Conservation (phyloP, 2,113 vertebrate genomes). For the Myxocyprinus asiaticus region DNA sequence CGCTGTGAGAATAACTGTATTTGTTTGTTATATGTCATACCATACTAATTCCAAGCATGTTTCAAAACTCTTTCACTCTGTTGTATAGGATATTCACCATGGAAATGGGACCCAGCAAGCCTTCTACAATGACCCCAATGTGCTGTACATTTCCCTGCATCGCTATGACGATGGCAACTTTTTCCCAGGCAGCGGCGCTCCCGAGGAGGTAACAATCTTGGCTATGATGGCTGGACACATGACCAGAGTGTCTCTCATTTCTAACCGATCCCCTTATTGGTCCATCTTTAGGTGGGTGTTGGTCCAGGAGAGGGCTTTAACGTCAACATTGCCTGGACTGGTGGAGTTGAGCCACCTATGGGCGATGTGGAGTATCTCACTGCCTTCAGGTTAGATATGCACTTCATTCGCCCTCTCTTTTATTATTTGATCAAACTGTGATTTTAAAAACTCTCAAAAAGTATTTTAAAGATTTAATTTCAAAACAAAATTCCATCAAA, state of each 20-base stretch:
- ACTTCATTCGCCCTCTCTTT: not conserved
- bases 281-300: slow-evolving; percentile 77
- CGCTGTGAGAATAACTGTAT: too few relatives aligned
- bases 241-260: not conserved
- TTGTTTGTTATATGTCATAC: too few relatives aligned
- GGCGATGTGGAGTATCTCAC: slow-evolving; percentile 86
- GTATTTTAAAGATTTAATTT: too few relatives aligned
- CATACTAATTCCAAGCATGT: too few relatives aligned
- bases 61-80: not conserved
- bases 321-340: slow-evolving; percentile 87
- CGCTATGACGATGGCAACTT: slow-evolving; percentile 89
- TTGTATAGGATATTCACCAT: slow-evolving; percentile 83
- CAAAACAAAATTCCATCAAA: too few relatives aligned
- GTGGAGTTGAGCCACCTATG: slow-evolving; percentile 84
- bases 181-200: slow-evolving; percentile 85
- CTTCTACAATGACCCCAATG: slow-evolving; percentile 82
- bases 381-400: slow-evolving; percentile 77
- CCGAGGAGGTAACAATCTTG: slow-evolving; percentile 78
- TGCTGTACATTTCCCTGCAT: slow-evolving; percentile 85
- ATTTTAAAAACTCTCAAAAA: too few relatives aligned
- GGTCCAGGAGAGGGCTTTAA: slow-evolving; percentile 84
- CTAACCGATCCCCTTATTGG: not conserved
- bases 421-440: not conserved
- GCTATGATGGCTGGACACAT: not conserved
- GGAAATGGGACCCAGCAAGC: slow-evolving; percentile 87